Percentiles rank a stretch among this genome's conserved stretches.
Evolutionary conservation across 1,140 invertebrate species (phyloP).

Genomic region (Teleogryllus occipitalis): DNA sequence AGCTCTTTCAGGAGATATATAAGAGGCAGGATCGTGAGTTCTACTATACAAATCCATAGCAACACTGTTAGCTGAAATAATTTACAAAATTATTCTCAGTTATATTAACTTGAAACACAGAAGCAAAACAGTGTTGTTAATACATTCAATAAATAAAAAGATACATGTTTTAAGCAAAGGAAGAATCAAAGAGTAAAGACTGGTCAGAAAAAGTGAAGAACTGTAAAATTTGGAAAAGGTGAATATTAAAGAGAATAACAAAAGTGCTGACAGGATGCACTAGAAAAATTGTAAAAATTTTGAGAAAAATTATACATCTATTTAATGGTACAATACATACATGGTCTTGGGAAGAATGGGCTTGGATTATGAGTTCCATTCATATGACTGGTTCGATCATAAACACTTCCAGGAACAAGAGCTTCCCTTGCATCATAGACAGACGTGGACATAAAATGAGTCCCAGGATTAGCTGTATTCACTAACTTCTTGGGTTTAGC

Average conservation of each 20-base stretch:
- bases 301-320: too few species aligned
- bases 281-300: too few species aligned
- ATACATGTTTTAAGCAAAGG: not conserved
- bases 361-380: constrained; percentile 24
- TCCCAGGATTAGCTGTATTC: constrained; percentile 89
- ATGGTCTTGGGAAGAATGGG: constrained; percentile 11
- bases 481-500: constrained; percentile 93
- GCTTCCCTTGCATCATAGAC: constrained; percentile 88
- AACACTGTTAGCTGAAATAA: constrained; percentile 30
- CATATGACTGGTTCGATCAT: constrained; percentile 48
- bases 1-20: constrained; percentile 79
- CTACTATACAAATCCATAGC: constrained; percentile 51
- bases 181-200: not conserved
- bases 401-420: constrained; percentile 76
- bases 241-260: not conserved
- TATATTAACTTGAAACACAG: too few species aligned
- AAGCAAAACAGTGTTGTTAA: not conserved
- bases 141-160: not conserved
- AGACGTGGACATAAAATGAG: constrained; percentile 93
- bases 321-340: not conserved
- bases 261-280: too few species aligned
- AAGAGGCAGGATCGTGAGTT: constrained; percentile 84
- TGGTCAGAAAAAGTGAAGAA: not conserved
- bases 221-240: not conserved
- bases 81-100: not conserved